Evolutionary conservation across 2,113 vertebrate species (phyloP).

Genomic region (Catharus bicknelli): DNA sequence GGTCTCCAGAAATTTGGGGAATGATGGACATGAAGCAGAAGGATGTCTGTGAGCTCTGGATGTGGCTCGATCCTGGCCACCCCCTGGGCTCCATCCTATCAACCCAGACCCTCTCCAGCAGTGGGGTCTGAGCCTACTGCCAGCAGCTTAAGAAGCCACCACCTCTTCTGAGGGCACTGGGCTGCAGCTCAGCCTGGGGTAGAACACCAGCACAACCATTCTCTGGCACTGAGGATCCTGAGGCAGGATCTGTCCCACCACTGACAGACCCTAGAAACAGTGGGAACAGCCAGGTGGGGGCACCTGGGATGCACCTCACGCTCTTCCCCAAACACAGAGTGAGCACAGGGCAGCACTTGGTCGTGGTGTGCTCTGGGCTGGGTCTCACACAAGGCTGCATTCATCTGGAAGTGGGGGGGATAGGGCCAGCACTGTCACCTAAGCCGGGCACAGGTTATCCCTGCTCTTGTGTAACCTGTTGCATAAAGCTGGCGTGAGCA

Average conservation of each 20-base stretch:
- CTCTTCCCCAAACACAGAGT: not conserved
- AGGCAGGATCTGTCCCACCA: accelerated
- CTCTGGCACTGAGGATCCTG: not conserved
- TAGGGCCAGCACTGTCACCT: not conserved
- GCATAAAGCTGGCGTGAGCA: not conserved
- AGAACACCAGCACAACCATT: not conserved
- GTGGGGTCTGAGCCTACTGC: not conserved
- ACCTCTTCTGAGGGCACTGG: accelerated
- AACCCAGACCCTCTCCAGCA: accelerated
- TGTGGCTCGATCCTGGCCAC: not conserved
- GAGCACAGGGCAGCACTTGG: accelerated
- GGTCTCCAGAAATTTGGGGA: not conserved
- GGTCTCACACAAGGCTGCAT: not conserved
- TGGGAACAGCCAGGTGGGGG: not conserved
- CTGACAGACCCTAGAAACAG: not conserved
- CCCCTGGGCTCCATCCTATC: not conserved
- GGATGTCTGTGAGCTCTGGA: accelerated
- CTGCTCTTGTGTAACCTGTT: slow-evolving; percentile 26
- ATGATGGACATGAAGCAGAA: not conserved
- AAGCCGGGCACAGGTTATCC: not conserved
- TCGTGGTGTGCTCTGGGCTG: accelerated
- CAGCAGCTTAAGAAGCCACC: not conserved
- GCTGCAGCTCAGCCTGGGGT: not conserved
- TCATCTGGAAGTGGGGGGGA: not conserved
- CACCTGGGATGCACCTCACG: not conserved